Percentiles rank a stretch among this genome's conserved stretches.
Evolutionary conservation across 2,797 vertebrate species (phyloP).

Genomic region (Neopelma chrysocephalum): DNA sequence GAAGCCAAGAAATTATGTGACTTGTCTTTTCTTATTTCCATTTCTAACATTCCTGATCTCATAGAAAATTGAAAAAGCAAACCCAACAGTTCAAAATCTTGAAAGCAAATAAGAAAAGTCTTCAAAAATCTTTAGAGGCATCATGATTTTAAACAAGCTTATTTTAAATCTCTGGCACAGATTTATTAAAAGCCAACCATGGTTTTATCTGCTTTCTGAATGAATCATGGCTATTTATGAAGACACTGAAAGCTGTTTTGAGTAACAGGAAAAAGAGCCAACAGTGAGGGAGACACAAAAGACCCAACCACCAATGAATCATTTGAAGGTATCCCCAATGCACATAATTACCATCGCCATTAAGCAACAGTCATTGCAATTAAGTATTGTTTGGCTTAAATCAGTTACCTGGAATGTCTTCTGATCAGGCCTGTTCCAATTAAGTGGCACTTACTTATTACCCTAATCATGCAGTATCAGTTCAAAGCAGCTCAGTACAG

Average conservation of each 20-base stretch:
- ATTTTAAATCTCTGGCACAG: constrained; percentile 10
- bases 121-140: not conserved
- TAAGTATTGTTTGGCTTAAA: constrained; percentile 69
- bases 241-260: constrained; percentile 16
- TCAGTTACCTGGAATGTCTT: constrained; percentile 69
- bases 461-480: constrained; percentile 63
- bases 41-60: not conserved
- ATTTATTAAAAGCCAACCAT: not conserved
- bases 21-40: constrained; percentile 15
- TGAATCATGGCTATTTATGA: constrained; percentile 20
- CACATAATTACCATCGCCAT: constrained; percentile 53
- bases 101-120: not conserved
- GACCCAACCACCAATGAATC: constrained; percentile 55
- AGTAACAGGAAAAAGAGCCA: constrained; percentile 43
- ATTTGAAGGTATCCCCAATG: constrained; percentile 58
- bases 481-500: constrained; percentile 55
- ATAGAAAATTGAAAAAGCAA: not conserved
- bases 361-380: constrained; percentile 62
- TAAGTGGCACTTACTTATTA: constrained; percentile 60
- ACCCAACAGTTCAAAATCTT: not conserved
- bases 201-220: not conserved
- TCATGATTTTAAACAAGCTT: not conserved
- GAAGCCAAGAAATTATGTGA: constrained; percentile 16
- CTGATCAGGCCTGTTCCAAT: constrained; percentile 62
- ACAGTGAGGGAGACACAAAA: constrained; percentile 32